A percentile compares a stretch with the other conserved stretches of the same genome.
phyloP scores from a whole-genome alignment of 1,140 invertebrate species.

The Idris sp. region DNA sequence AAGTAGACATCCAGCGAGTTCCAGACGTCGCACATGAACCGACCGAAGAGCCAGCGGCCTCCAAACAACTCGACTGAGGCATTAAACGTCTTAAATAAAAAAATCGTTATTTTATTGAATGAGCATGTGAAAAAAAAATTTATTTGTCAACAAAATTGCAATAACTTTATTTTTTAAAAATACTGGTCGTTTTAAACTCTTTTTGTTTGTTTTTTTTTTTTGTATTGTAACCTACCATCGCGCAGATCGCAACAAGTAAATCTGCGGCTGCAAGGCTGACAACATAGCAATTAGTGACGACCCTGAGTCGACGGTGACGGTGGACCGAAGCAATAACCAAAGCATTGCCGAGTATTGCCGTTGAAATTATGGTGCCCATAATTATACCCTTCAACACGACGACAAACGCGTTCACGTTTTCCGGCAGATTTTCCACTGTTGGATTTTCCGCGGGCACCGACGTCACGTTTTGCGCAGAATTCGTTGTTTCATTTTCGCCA shows the following conservation, averaged over 20 bases:
- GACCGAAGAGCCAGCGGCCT: slow-evolving; percentile 91
- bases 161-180: too few species aligned
- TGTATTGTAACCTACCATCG: too few species aligned
- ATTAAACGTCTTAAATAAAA: too few species aligned
- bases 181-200: too few species aligned
- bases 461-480: slow-evolving; percentile 61
- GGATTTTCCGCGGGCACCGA: slow-evolving; percentile 69
- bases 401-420: slow-evolving; percentile 74
- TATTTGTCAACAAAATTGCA: too few species aligned
- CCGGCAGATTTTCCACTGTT: slow-evolving; percentile 71
- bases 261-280: slow-evolving; percentile 95
- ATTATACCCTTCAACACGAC: slow-evolving; percentile 85
- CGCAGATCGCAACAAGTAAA: slow-evolving; percentile 92
- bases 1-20: slow-evolving; percentile 97
- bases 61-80: slow-evolving; percentile 89
- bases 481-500: slow-evolving; percentile 50
- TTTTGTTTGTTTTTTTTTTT: too few species aligned
- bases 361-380: slow-evolving; percentile 87
- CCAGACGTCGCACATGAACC: slow-evolving; percentile 95
- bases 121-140: too few species aligned
- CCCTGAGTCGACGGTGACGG: slow-evolving; percentile 86
- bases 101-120: too few species aligned
- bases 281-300: slow-evolving; percentile 97
- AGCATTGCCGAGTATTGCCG: slow-evolving; percentile 87
- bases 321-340: slow-evolving; percentile 88